Evolutionary conservation across 2,113 vertebrate species (phyloP), one percentile per base, ranked within the genome.

Genomic region (Silurus glanis): DNA sequence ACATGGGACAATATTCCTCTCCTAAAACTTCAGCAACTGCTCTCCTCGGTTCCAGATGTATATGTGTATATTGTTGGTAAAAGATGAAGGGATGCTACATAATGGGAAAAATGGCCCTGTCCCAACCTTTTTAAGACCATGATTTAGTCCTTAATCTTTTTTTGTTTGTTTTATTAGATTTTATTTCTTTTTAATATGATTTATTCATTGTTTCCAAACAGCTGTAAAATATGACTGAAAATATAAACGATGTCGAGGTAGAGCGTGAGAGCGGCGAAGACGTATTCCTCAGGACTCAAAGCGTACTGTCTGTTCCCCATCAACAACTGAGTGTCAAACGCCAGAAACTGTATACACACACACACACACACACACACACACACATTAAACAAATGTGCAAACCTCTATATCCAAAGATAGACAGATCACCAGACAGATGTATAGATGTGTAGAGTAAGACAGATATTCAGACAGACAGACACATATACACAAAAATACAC

Each of bases 221-320:
- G 90, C 91, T 97, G 96, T 45, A 99, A 95, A 90, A 99, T 92
- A 94, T 97, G 97, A 87, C 95, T 96, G 92, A 99, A 99, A 89
- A 99, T 95, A 90, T 99, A 97, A 93, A 99, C 94, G 83, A 99
- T 96, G 91, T 99, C 97, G 94, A 99, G 93, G 76, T 99, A 99
- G 87, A 99, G 95, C 86, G 95, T 97, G 91, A 99, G 97, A 14
- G 97, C 97, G 83, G 97, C 98, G 6, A 98, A 99, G 83, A 99
- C 90, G 85, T 99, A 97, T 85, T 99, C 98, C 92, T 99, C 97
- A 0, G 98, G 98, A 88, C 92, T 99, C 83, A 99, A 93, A 0
- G 95, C 81, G 81, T 96, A 95, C 2, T 95, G 95, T 37, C 97
- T 97, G 85, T 95, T 98, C 45, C 97, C 98, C 89, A 99, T 94